Conservation (phyloP, 2,888 invertebrate species). For the Andricus curvator region DNA sequence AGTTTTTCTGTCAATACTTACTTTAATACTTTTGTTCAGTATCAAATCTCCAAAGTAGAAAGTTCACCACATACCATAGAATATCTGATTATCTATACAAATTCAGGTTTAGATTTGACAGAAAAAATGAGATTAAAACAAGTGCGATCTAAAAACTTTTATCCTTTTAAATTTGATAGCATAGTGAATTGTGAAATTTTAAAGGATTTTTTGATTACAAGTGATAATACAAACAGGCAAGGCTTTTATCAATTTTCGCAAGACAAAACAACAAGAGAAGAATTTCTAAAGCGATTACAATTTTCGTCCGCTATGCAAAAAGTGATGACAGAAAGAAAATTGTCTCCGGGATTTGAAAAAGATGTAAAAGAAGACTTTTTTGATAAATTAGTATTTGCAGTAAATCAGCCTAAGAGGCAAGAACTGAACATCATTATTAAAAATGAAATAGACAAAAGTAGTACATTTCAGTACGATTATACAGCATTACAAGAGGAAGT, state of each 20-base stretch:
- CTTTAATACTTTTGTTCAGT: conserved; percentile 61
- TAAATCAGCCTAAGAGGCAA: too few relatives aligned
- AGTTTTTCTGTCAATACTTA: conserved; percentile 58
- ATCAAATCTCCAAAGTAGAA: conserved; percentile 50
- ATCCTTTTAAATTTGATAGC: conserved; percentile 43
- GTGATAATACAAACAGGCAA: neutral
- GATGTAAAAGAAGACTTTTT: too few relatives aligned
- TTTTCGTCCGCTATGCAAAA: too few relatives aligned
- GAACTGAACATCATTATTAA: conserved; percentile 56
- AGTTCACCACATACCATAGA: conserved; percentile 54
- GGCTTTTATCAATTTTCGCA: too few relatives aligned
- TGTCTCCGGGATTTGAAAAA: too few relatives aligned
- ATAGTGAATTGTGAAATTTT: conserved; percentile 20
- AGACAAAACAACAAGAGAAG: too few relatives aligned
- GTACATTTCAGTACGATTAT: conserved; percentile 53
- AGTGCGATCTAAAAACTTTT: conserved; percentile 45
- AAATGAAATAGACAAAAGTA: conserved; percentile 55
- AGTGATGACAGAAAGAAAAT: too few relatives aligned
- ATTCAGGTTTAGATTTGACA: conserved; percentile 60
- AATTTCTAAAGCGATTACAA: too few relatives aligned
- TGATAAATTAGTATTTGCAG: too few relatives aligned
- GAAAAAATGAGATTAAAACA: conserved; percentile 56
- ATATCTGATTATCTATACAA: conserved; percentile 62
- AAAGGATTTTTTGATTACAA: conserved; percentile 42
- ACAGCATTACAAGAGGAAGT: conserved; percentile 57